Conservation (phyloP, 2,888 invertebrate genomes). For the Latrodectus hesperus region DNA sequence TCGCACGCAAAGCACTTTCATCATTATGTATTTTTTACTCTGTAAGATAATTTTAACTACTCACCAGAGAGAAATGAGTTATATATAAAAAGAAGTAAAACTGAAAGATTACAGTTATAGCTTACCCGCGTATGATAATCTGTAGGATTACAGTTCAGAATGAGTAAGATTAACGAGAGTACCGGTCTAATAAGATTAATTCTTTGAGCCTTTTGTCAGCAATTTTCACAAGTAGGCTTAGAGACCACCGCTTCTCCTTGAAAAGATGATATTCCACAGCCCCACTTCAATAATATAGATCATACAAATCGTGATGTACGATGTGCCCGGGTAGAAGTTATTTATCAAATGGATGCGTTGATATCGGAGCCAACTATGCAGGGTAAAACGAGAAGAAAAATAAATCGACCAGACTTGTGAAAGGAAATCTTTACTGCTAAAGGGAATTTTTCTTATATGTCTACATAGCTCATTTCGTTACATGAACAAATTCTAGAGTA, state of each 20-base stretch:
- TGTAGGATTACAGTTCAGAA: constrained; percentile 33
- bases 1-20: constrained; percentile 14
- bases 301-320: constrained; percentile 54
- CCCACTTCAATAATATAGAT: constrained; percentile 45
- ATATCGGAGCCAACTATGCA: neutral
- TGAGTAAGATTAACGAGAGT: constrained; percentile 41
- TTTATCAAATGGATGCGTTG: constrained; percentile 47
- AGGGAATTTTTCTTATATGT: too few relatives aligned
- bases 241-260: constrained; percentile 7
- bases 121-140: constrained; percentile 34
- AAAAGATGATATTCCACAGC: neutral
- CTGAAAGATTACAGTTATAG: constrained; percentile 17
- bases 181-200: constrained; percentile 53
- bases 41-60: neutral
- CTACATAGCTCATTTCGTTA: too few relatives aligned
- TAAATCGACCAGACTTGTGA: too few relatives aligned
- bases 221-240: constrained; percentile 40
- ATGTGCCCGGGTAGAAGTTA: constrained; percentile 20
- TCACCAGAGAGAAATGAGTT: neutral
- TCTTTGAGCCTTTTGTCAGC: constrained; percentile 43
- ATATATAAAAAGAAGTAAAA: neutral
- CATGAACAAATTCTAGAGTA: too few relatives aligned
- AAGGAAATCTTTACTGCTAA: too few relatives aligned
- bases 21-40: constrained; percentile 3
- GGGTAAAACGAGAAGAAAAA: too few relatives aligned